Evolutionary conservation across 1,140 invertebrate species (phyloP), one percentile per base, ranked within the genome.

Genomic region (Tetraneura akinire): DNA sequence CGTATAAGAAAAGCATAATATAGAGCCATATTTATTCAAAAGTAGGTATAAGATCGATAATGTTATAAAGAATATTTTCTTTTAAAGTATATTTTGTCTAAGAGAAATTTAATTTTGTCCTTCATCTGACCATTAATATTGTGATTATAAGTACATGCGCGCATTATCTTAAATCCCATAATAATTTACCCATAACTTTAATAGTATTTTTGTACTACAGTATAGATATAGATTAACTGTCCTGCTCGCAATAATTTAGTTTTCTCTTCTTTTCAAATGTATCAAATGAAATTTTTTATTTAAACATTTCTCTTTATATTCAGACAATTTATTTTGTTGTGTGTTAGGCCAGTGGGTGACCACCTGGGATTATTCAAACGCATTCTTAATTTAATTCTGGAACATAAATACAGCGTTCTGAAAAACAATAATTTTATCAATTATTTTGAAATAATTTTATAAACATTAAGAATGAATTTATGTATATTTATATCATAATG

Each of bases 251-350:
- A 21, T 42, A 21, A 66, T 66, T 66, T n/a, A 16, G 10, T 66
- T 64, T 66, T 66, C 62, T 66, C 62, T 66, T 66, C 62, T 66
- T 66, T 66, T 42, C 62, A 66, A 21, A 66, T 21, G 62, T 21
- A 21, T 18, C 62, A 21, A 66, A 66, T 42, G 37, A 21, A 66
- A 66, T 3, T 42, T 26, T 62, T 62, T 37, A 37, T 64, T 64
- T 42, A 14, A 42, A 66, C 32, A 42, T 66, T 66, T 66, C 32
- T 37, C 62, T 66, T 66, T 42, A 18, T 66, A 42, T 64, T 23
- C 8, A 32, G 6, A 18, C 26, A 18, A 14, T 29, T n/a, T 18
- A n/a, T 32, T 16, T 29, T 32, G 26, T 18, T 8, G 45, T 47
- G 10, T 47, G 10, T 4, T 47, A 47, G 9, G 11, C 10, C 8